Percentiles rank a stretch among this genome's conserved stretches.
These are phyloP conservation scores for Anseranas semipalmata DNA, from an alignment of 2,113 vertebrate species.

Conservation along the genomic window DNA sequence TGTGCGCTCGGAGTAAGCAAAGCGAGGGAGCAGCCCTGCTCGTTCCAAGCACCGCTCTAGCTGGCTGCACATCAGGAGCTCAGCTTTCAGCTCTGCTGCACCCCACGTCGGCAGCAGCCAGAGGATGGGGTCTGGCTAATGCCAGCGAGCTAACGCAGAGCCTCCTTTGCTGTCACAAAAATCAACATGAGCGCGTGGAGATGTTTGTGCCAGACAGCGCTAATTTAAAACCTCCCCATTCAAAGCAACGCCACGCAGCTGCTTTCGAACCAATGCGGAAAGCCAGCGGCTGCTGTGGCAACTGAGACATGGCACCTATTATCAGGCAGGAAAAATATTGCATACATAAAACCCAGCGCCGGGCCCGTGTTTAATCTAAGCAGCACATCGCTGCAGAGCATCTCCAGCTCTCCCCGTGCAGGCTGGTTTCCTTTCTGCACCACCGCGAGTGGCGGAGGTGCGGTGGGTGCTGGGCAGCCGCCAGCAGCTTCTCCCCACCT, in stretches of 20 bases:
- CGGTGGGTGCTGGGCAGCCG: accelerated
- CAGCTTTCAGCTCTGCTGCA: neutral
- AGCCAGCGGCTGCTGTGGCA: neutral
- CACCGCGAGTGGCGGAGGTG: neutral
- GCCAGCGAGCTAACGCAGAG: accelerated
- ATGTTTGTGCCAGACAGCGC: neutral
- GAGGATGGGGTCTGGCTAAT: accelerated
- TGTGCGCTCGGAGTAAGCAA: neutral
- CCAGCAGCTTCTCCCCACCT: neutral
- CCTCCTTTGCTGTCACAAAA: neutral
- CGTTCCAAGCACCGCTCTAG: neutral
- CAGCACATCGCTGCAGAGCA: neutral
- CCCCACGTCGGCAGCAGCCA: accelerated
- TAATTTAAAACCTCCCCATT: neutral
- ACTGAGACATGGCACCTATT: neutral
- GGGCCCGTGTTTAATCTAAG: neutral
- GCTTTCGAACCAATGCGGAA: neutral
- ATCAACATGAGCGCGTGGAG: neutral
- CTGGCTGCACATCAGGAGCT: neutral
- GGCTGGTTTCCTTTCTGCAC: neutral
- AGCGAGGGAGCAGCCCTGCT: neutral
- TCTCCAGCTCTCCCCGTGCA: neutral
- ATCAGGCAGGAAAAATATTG: neutral
- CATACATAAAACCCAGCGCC: neutral
- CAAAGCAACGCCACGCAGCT: neutral